Conservation (phyloP, 2,888 invertebrate genomes). For the Sinodicranocentrus sp. region DNA sequence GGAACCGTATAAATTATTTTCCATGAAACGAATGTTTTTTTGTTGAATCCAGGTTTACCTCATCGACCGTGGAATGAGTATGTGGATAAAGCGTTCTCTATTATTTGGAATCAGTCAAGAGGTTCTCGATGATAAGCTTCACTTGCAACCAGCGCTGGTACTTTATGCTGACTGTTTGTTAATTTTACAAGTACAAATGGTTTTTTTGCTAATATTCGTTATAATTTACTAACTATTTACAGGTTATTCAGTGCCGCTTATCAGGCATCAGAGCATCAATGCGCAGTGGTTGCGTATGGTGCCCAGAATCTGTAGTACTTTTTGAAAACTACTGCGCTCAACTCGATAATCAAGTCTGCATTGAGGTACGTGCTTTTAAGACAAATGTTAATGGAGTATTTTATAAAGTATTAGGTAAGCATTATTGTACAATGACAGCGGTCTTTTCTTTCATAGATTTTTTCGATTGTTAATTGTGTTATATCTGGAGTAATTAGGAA, state of each 20-base stretch:
- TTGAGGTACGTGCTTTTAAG: too few species aligned
- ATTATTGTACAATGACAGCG: background rate
- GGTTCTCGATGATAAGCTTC: slow-evolving; percentile 1
- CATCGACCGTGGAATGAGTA: slow-evolving; percentile 88
- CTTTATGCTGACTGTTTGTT: too few species aligned
- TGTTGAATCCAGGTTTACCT: slow-evolving; percentile 89
- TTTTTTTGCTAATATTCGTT: too few species aligned
- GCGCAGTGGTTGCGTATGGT: slow-evolving; percentile 67
- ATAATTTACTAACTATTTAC: too few species aligned
- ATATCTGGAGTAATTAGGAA: slow-evolving; percentile 84
- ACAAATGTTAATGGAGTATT: too few species aligned
- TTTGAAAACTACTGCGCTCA: slow-evolving; percentile 29
- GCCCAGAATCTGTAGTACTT: background rate
- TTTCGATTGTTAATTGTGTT: slow-evolving; percentile 88
- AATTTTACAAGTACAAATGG: background rate
- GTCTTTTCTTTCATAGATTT: slow-evolving; percentile 80
- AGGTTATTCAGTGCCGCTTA: slow-evolving; percentile 71
- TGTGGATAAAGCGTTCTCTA: slow-evolving; percentile 54
- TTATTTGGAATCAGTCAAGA: slow-evolving; percentile 40
- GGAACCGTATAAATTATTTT: too few species aligned
- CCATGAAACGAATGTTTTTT: too few species aligned
- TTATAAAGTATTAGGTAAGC: background rate
- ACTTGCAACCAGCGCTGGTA: slow-evolving; percentile 55
- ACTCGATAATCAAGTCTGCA: slow-evolving; percentile 9
- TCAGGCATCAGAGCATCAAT: slow-evolving; percentile 57